These are phyloP conservation scores for Apamea crenata DNA, from an alignment of 2,888 invertebrate species.

Conservation along the genomic window DNA sequence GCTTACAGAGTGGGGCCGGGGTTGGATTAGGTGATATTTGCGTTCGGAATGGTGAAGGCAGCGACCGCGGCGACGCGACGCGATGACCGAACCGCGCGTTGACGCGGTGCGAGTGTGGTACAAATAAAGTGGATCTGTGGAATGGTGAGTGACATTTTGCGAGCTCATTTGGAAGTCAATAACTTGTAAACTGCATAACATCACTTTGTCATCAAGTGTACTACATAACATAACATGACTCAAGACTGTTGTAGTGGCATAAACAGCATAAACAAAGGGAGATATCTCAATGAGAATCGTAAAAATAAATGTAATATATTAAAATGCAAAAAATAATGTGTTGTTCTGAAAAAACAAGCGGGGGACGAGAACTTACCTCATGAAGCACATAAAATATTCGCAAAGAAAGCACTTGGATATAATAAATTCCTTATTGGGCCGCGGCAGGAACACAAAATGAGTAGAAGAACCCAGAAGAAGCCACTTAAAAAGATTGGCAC, in stretches of 20 bases:
- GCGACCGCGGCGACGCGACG: constrained; percentile 31
- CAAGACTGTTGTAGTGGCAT: not conserved
- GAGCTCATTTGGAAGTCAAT: constrained; percentile 1
- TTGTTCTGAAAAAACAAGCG: constrained; percentile 64
- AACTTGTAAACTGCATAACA: constrained; percentile 3
- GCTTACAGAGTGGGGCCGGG: constrained; percentile 82
- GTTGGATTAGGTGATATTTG: constrained; percentile 83
- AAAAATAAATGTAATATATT: constrained; percentile 26
- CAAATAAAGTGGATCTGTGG: constrained; percentile 18
- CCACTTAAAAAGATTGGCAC: constrained; percentile 91
- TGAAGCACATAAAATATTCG: constrained; percentile 77
- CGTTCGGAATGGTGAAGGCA: constrained; percentile 69
- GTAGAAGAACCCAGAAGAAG: constrained; percentile 88
- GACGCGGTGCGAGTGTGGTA: not conserved
- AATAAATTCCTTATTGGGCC: constrained; percentile 86
- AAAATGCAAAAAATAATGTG: constrained; percentile 43
- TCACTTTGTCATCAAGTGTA: not conserved
- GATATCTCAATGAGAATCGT: not conserved
- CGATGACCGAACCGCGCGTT: not conserved
- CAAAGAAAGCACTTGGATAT: constrained; percentile 80
- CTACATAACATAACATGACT: not conserved
- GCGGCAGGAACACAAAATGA: constrained; percentile 87
- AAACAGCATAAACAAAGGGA: not conserved
- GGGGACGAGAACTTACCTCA: constrained; percentile 71
- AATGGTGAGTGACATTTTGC: constrained; percentile 22